phyloP scores from a whole-genome alignment of 2,888 invertebrate genomes.

The Leistus spinibarbis region DNA sequence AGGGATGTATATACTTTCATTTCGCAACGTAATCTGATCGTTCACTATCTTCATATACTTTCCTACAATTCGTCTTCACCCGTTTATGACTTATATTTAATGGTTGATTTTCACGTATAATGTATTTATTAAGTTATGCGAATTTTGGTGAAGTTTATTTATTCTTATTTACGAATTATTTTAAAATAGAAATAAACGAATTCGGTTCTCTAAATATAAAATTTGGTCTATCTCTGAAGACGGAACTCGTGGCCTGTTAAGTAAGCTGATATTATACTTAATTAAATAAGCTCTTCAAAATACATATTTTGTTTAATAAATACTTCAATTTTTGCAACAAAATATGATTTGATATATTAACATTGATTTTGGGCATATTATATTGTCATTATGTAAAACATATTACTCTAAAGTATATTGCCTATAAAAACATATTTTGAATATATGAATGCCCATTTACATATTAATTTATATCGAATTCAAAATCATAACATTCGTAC shows the following conservation, averaged over 20 bases:
- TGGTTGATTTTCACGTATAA: not conserved
- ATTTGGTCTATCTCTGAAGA: too few species aligned
- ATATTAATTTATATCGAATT: not conserved
- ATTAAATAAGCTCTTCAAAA: too few species aligned
- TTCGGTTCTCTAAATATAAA: too few species aligned
- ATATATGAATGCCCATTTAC: not conserved
- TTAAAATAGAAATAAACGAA: too few species aligned
- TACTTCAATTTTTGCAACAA: too few species aligned
- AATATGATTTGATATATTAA: too few species aligned
- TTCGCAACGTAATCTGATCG: not conserved
- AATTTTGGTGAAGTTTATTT: too few species aligned
- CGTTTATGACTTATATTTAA: not conserved
- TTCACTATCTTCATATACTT: not conserved
- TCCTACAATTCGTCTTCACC: not conserved
- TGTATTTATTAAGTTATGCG: not conserved
- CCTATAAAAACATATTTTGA: not conserved
- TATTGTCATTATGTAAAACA: not conserved
- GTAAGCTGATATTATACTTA: too few species aligned
- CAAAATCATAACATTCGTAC: not conserved
- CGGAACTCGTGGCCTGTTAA: too few species aligned
- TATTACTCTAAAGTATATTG: not conserved
- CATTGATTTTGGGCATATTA: too few species aligned
- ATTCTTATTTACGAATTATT: too few species aligned
- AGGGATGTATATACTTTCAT: not conserved
- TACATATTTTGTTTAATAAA: too few species aligned